Evolutionary conservation across 2,797 vertebrate genomes (phyloP).

Genomic region (Prunella strophiata): DNA sequence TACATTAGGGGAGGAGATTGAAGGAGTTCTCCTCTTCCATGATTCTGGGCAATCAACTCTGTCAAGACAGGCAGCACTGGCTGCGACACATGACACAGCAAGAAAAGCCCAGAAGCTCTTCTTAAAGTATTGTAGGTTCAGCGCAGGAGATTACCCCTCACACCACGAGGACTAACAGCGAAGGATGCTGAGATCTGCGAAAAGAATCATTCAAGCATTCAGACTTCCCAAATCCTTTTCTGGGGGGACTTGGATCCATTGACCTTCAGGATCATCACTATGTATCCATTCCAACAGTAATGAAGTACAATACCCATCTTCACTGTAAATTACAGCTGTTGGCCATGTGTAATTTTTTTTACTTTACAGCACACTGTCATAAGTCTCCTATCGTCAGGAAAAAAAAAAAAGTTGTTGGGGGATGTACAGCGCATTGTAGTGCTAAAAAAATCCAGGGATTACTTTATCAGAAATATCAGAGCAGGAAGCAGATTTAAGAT

Average conservation of each 20-base stretch:
- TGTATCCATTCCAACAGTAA: neutral
- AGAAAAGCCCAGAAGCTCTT: neutral
- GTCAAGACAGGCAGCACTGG: neutral
- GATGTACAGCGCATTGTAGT: neutral
- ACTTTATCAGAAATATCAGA: neutral
- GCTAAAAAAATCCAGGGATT: neutral
- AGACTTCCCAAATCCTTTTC: neutral
- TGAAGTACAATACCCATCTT: neutral
- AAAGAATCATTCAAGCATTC: neutral
- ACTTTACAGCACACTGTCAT: neutral
- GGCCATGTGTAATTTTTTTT: neutral
- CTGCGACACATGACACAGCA: neutral
- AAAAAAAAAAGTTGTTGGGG: too few relatives aligned
- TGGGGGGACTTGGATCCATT: neutral
- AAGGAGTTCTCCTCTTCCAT: neutral
- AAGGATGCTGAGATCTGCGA: neutral
- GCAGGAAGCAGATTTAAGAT: constrained; percentile 1
- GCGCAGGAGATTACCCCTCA: neutral
- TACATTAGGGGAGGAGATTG: neutral
- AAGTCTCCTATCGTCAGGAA: neutral
- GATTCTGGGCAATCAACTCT: neutral
- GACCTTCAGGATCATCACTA: neutral
- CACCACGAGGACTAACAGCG: neutral
- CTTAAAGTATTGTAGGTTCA: neutral
- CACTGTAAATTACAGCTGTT: neutral